phyloP scores from a whole-genome alignment of 2,113 vertebrate species.

The Fregata magnificens region DNA sequence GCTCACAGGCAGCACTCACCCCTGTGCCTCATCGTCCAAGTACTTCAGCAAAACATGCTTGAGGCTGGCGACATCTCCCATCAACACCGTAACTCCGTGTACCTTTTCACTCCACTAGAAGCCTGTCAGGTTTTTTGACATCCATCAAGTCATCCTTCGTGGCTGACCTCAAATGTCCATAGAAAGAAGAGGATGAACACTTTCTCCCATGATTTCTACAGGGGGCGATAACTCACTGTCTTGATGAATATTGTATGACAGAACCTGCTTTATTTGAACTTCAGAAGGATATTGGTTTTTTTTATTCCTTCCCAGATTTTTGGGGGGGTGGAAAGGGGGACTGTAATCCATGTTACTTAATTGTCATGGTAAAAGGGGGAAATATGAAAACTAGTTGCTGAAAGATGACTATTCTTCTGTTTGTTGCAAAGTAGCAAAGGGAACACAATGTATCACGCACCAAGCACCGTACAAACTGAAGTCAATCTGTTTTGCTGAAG shows the following conservation, averaged over 20 bases:
- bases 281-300: not conserved
- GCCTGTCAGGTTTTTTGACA: not conserved
- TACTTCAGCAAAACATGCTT: not conserved
- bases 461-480: not conserved
- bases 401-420: not conserved
- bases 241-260: not conserved
- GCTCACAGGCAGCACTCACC: not conserved
- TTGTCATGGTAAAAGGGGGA: not conserved
- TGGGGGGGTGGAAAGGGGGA: not conserved
- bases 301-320: not conserved
- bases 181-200: not conserved
- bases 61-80: not conserved
- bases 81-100: not conserved
- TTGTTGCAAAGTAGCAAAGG: not conserved
- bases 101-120: not conserved
- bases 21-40: not conserved
- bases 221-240: not conserved
- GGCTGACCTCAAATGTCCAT: not conserved
- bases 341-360: not conserved
- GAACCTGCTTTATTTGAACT: not conserved
- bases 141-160: not conserved
- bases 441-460: not conserved
- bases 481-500: not conserved
- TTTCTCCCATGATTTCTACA: not conserved
- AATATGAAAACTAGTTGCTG: not conserved